A percentile compares a stretch with the other conserved stretches of the same genome.
These are phyloP conservation scores for Pseudeuparius sepicola DNA, from an alignment of 2,888 invertebrate species.

Conservation along the genomic window DNA sequence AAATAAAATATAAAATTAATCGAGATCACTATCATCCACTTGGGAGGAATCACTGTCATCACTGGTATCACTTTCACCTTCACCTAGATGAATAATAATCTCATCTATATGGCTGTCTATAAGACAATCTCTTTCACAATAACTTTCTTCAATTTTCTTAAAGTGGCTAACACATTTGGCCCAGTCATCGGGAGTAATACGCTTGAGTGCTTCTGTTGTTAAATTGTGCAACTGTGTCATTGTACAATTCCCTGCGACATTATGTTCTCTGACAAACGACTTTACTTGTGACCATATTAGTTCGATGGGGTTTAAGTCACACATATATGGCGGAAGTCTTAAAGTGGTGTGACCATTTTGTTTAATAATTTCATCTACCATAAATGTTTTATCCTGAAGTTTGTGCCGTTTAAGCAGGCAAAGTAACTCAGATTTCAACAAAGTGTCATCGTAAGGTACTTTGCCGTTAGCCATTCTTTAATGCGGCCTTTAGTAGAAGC, in stretches of 20 bases:
- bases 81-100: no score
- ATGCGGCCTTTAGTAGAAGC: conserved; percentile 7
- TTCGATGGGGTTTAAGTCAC: conserved; percentile 10
- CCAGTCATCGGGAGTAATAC: conserved; percentile 5
- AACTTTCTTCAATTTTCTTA: conserved; percentile 3
- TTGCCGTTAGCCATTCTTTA: conserved; percentile 4
- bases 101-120: no score
- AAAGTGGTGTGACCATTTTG: conserved; percentile 6
- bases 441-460: no score
- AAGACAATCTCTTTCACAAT: no score
- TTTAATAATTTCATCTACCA: conserved; percentile 1
- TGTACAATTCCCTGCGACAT: conserved; percentile 1
- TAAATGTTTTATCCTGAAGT: conserved; percentile 10
- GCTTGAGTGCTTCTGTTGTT: background rate
- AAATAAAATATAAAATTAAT: no score
- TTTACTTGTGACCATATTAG: conserved; percentile 8
- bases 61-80: no score
- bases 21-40: no score
- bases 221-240: background rate
- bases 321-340: conserved; percentile 10
- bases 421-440: conserved; percentile 5
- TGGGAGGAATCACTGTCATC: no score
- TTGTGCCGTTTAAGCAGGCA: conserved; percentile 7
- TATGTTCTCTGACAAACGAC: conserved; percentile 3
- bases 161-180: conserved; percentile 2